Percentiles rank a stretch among this genome's conserved stretches.
Conservation (phyloP, 2,113 vertebrate species). For the Syngnathoides biaculeatus region DNA sequence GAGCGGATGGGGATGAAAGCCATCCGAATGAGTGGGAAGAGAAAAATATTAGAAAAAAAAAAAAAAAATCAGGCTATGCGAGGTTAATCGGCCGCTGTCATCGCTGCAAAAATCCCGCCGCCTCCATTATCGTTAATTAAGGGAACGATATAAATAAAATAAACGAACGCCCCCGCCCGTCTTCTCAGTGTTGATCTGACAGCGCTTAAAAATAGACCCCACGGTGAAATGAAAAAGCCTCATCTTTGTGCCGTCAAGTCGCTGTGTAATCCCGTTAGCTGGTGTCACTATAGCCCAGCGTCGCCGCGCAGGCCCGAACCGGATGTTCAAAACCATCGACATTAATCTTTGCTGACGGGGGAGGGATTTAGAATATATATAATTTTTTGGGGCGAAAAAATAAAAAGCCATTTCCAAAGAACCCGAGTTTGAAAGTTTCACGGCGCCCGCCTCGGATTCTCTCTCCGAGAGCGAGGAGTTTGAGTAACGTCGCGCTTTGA, state of each 20-base stretch:
- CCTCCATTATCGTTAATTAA: conserved; percentile 20
- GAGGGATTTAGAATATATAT: conserved; percentile 15
- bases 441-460: background rate
- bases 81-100: conserved; percentile 12
- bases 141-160: background rate
- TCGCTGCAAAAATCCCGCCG: conserved; percentile 4
- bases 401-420: background rate
- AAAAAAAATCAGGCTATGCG: background rate
- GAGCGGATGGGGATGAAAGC: conserved; percentile 1
- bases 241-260: conserved; percentile 26
- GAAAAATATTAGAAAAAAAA: too few species aligned
- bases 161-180: background rate
- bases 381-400: conserved; percentile 10
- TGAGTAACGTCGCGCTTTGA: conserved; percentile 22
- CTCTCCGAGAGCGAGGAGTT: conserved; percentile 16
- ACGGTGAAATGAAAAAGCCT: conserved; percentile 36
- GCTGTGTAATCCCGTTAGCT: conserved; percentile 43
- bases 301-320: conserved; percentile 10
- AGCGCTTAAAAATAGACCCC: conserved; percentile 43
- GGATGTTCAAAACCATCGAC: background rate
- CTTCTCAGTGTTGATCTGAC: conserved; percentile 27
- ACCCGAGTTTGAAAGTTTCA: background rate
- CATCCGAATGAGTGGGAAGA: background rate
- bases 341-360: conserved; percentile 20
- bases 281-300: conserved; percentile 25